Evolutionary conservation across 2,113 vertebrate species (phyloP).

Genomic region (Pardalotus punctatus): DNA sequence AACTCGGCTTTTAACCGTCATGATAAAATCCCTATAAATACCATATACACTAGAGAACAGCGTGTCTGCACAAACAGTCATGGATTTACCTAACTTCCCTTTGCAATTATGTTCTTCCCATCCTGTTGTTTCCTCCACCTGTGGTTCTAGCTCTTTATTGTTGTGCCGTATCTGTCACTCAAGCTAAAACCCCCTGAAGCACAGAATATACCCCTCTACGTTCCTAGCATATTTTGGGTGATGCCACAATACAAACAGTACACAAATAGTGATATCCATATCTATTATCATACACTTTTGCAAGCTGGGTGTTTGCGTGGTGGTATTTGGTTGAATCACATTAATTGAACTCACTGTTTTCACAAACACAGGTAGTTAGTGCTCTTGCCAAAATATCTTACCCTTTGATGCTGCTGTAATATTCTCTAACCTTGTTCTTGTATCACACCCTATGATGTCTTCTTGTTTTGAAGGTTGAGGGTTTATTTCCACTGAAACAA

Average conservation of each 20-base stretch:
- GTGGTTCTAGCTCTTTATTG: neutral
- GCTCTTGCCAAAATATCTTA: slow-evolving; percentile 17
- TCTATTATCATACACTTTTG: neutral
- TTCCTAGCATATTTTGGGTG: neutral
- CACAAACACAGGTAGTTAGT: neutral
- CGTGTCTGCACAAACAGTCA: neutral
- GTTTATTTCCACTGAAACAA: slow-evolving; percentile 47
- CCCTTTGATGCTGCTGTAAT: slow-evolving; percentile 41
- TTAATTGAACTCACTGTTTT: slow-evolving; percentile 27
- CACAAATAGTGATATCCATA: neutral
- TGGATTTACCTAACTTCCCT: neutral
- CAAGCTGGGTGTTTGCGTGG: neutral
- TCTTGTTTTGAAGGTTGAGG: slow-evolving; percentile 15
- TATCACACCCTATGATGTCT: slow-evolving; percentile 25
- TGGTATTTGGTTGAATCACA: neutral
- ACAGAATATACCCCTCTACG: neutral
- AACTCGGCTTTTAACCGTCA: neutral
- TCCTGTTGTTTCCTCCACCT: neutral
- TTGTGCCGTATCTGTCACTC: neutral
- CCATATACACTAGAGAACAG: neutral
- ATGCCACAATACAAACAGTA: neutral
- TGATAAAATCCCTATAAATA: neutral
- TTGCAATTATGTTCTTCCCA: neutral
- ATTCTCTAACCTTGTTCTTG: slow-evolving; percentile 30
- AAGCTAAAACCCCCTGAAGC: neutral